phyloP scores from a whole-genome alignment of 2,888 invertebrate species.

The Ochropacha duplaris region DNA sequence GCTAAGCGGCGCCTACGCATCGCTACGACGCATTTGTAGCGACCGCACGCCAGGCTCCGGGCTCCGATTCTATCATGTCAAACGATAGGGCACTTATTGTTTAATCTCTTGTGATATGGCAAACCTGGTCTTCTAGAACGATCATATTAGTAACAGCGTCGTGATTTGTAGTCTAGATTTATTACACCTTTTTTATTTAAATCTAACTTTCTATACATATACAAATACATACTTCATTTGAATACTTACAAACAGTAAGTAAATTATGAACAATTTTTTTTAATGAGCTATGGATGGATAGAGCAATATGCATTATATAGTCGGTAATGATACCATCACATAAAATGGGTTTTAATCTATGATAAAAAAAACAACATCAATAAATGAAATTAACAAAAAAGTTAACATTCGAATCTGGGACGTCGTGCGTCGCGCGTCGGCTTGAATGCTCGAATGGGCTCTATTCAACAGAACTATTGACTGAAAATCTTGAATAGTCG shows the following conservation, averaged over 20 bases:
- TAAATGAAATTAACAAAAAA: neutral
- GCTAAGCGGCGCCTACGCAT: neutral
- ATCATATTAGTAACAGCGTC: neutral
- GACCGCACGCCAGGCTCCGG: neutral
- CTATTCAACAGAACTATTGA: constrained; percentile 2
- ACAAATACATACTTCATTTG: no score
- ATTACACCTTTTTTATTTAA: no score
- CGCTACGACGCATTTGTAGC: neutral
- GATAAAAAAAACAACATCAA: neutral
- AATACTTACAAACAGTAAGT: no score
- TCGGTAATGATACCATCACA: neutral
- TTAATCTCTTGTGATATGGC: neutral
- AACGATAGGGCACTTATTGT: neutral
- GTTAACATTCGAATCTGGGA: neutral
- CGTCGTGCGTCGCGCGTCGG: no score
- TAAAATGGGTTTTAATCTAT: neutral
- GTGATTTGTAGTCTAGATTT: no score
- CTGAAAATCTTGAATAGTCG: constrained; percentile 2
- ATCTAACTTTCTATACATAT: no score
- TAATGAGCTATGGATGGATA: neutral
- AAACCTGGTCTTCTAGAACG: neutral
- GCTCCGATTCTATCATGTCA: neutral
- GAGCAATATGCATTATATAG: neutral
- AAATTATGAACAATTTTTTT: no score
- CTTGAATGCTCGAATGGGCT: neutral